These are phyloP conservation scores for Cladorhizidae sp. DNA, from an alignment of 37 sponge, comb jelly and placozoan species.

Conservation along the genomic window DNA sequence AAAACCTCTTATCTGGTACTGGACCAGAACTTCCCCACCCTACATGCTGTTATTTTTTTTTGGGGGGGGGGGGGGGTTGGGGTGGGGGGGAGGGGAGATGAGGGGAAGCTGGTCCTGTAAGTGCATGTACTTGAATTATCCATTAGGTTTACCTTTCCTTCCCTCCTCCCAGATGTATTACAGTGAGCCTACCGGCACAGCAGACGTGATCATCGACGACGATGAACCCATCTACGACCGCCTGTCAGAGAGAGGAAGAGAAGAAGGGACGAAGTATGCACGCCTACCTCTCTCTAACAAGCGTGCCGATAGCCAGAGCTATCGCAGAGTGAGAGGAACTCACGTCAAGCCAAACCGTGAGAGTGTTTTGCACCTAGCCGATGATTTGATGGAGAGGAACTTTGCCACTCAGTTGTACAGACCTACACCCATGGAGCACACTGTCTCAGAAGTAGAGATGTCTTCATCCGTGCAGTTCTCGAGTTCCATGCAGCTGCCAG, in stretches of 20 bases:
- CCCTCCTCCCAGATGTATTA: constrained; percentile 3
- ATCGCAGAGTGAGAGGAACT: not conserved
- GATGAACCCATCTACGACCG: constrained; percentile 49
- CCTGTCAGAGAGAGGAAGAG: not conserved
- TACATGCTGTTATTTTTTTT: no score
- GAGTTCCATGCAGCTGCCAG: not conserved
- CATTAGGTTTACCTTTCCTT: no score
- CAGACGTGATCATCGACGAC: constrained; percentile 12
- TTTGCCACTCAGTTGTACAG: not conserved
- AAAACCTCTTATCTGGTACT: no score
- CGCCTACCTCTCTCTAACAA: not conserved
- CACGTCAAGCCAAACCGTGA: constrained; percentile 16
- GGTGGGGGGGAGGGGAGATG: no score
- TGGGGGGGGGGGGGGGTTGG: no score
- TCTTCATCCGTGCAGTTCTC: not conserved
- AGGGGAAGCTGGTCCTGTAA: no score
- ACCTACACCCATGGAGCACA: constrained; percentile 33
- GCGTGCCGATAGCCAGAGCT: not conserved
- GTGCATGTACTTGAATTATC: no score
- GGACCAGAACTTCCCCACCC: no score
- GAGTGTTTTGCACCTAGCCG: constrained; percentile 43
- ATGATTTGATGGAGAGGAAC: constrained; percentile 33
- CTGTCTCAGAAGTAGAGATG: constrained; percentile 9
- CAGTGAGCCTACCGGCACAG: not conserved
- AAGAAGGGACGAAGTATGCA: not conserved